These are phyloP conservation scores for Porites divaricata DNA, from an alignment of 92 coral and sea anemone species.

Conservation along the genomic window DNA sequence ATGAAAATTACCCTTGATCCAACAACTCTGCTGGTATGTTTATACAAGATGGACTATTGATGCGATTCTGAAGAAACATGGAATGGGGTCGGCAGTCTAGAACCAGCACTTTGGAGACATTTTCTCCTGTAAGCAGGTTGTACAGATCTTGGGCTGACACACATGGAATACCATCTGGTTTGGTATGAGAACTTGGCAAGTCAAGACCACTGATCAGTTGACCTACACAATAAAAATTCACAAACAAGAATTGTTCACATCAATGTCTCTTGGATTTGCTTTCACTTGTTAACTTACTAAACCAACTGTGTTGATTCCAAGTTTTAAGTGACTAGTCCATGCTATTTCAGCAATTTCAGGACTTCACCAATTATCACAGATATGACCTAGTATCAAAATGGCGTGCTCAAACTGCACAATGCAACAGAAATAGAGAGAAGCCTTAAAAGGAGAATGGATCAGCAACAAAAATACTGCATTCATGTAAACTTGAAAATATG, in stretches of 20 bases:
- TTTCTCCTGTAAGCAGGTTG: conserved; percentile 45
- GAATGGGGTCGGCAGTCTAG: conserved; percentile 80
- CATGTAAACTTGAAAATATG: too few relatives aligned
- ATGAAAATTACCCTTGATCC: conserved; percentile 83
- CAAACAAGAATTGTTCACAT: neutral
- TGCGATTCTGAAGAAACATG: conserved; percentile 69
- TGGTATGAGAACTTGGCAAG: conserved; percentile 19
- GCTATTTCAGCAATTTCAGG: too few relatives aligned
- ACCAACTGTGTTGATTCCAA: too few relatives aligned
- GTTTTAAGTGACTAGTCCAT: too few relatives aligned
- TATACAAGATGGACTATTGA: conserved; percentile 72
- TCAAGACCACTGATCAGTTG: conserved; percentile 18
- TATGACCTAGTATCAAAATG: too few relatives aligned
- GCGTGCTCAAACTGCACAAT: too few relatives aligned
- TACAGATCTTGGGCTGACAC: conserved; percentile 75
- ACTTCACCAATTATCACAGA: too few relatives aligned
- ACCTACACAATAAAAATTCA: conserved; percentile 14
- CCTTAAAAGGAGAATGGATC: too few relatives aligned
- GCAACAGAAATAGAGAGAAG: too few relatives aligned
- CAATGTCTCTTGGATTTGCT: too few relatives aligned
- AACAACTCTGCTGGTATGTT: conserved; percentile 88
- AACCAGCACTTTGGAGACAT: conserved; percentile 63
- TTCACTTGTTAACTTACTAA: too few relatives aligned
- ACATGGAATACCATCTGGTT: conserved; percentile 43
- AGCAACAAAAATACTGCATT: too few relatives aligned